Evolutionary conservation across 2,888 invertebrate species (phyloP), one percentile per base, ranked within the genome.

Genomic region (Cetonia aurata): DNA sequence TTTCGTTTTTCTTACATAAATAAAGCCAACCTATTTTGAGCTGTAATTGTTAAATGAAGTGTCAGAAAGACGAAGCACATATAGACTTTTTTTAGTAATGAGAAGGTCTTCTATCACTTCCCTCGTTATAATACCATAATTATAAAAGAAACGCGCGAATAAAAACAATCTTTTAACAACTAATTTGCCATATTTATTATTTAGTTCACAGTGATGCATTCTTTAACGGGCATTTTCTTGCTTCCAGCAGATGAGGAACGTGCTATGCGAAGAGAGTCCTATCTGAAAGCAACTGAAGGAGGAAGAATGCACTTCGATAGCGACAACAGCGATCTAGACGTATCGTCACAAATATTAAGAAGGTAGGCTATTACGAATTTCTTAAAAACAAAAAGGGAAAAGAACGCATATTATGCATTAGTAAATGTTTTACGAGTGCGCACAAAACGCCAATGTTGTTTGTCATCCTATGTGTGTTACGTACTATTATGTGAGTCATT

Each of bases 281-380:
- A 98, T 86, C 87, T 97, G 76, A 95, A 95, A 86, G 97, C 97
- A 52, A 97, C 96, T 9, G 94, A 93, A 88, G 92, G 92, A 73
- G 93, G 93, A 80, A 86, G 91, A 72, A 88, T 92, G 85, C 90
- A 91, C 79, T 86, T 92, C 75, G 93, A 94, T 80, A 91, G 91
- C 79, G 88, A 89, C 68, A 79, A 86, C 73, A 87, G 88, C 75
- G 91, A 92, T 74, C 86, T 87, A 2, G 92, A 92, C 77, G 79
- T 83, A 6, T 82, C 85, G 42, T 81, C 83, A 12, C 88, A 89
- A 76, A 84, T 86, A 67, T 84, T 89, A 31, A 88, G 91, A 86
- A 92, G 91, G 93, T 93, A 87, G 80, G 67, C 31, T 15, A 10
- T 17, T 46, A 10, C 44, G 15, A 59, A 41, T 42, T 15, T 1